Base-by-base conservation (phyloP, 2,113 vertebrate species). In the Aptenodytes patagonicus region DNA sequence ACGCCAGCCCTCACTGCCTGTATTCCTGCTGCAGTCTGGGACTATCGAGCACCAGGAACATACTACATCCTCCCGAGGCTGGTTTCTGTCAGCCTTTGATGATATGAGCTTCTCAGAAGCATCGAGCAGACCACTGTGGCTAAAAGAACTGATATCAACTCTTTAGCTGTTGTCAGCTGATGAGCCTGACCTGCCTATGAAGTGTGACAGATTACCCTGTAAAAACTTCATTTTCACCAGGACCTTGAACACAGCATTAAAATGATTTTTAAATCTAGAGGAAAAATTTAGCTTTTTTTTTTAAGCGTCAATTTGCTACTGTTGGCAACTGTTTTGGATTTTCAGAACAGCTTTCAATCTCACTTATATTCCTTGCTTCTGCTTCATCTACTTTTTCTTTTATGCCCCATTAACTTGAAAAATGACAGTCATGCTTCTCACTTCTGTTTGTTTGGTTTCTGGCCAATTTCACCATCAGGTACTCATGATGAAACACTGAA, bases 391-490 rank as follows among this genome's bases (percentile, higher is more conserved):
- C 9, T 70, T 64, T 40, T 95, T 32, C 49, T 79, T 83, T 49
- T 66, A 34, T 7, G 18, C 40, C 40, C n/a, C 44, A 71, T 55
- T 66, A 77, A 25, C 38, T 68, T 64, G 51, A 44, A 61, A 93
- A 92, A 31, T 51, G 14, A 71, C 51, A 87, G 55, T 24, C 47
- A 54, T 3, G n/a, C n/a, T 71, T 87, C 76, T 80, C 79, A 78
- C 24, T 89, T 46, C n/a, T 22, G 20, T 18, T 83, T 79, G 18
- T 57, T 90, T 77, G 47, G 29, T 72, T 91, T 86, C 62, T 58
- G 71, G 68, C 54, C 79, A 90, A 55, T 88, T 92, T 86, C 85
- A 93, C 34, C 86, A 85, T 54, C 31, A 69, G 29, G 34, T 79
- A 57, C 7, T 65, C 58, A 28, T 13, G 24, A 93, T 17, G 28